Evolutionary conservation across 1,140 invertebrate genomes (phyloP), one percentile per base, ranked within the genome.

Genomic region (Zophobas atratus): DNA sequence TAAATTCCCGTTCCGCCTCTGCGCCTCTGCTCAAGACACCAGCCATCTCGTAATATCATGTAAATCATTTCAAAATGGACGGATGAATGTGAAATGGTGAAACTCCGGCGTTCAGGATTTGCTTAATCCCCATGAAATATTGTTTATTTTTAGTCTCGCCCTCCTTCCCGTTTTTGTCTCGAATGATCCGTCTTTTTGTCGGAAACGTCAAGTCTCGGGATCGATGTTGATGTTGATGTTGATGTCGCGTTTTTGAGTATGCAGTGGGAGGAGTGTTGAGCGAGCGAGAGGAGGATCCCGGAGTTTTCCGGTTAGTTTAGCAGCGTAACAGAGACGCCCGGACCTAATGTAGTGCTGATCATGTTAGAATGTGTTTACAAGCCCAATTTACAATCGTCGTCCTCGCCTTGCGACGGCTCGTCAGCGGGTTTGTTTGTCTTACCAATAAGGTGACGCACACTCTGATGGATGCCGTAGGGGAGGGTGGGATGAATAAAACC

Each of bases 331-430:
- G 77, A 80, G 79, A 77, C 79, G 81, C 70, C 81, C 63, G 78
- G 82, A 82, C 82, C 81, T 86, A 86, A 86, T 86, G 82, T 84
- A 84, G 82, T 84, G 84, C 84, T 86, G 85, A 86, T 86, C 84
- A 86, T 85, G 85, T 86, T 86, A 86, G 85, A 86, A 85, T 86
- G 84, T 86, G 85, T 86, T 86, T 85, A 82, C 85, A 83, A 81
- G 84, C 76, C 81, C 83, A 86, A 85, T 86, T 85, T 86, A 83
- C 81, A 85, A 84, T 85, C 82, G 83, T 82, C 79, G 81, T 85
- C 80, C 80, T 83, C 81, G 84, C 81, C 80, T 81, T 78, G 75
- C 77, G 80, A 81, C 81, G 74, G 80, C 82, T 84, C 83, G 83
- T 83, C 82, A 83, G 79, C 73, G 51, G 60, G 79, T 78, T 70